Percentiles rank a stretch among this genome's conserved stretches.
Conservation (phyloP, 2,797 vertebrate genomes). For the Balearica regulorum region DNA sequence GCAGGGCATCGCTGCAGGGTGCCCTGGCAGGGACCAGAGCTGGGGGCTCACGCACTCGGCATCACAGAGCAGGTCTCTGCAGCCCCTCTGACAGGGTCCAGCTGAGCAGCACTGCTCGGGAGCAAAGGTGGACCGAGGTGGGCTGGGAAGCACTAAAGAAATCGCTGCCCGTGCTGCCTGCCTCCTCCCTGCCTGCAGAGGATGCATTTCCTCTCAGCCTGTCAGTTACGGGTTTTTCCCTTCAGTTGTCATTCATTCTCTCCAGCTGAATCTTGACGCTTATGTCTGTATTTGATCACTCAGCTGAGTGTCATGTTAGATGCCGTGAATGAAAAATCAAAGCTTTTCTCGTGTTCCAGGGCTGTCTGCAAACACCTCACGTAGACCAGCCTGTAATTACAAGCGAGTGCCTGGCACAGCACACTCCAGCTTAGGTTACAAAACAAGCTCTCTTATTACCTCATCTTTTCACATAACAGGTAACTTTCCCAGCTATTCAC, state of each 20-base stretch:
- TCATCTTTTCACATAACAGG: neutral
- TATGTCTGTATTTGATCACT: neutral
- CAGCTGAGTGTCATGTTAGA: neutral
- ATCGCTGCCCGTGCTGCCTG: accelerated
- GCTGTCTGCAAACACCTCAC: neutral
- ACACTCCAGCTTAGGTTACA: accelerated
- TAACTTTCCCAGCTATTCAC: neutral
- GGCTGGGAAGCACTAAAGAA: neutral
- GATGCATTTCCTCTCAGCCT: neutral
- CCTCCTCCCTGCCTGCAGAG: neutral
- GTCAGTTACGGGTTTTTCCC: neutral
- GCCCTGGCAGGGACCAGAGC: neutral
- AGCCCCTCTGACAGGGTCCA: neutral
- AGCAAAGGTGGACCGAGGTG: neutral
- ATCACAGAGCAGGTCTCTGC: neutral
- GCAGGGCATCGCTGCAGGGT: neutral
- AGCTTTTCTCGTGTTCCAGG: neutral
- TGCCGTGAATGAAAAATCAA: neutral
- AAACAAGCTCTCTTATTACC: neutral
- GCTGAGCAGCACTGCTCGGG: neutral
- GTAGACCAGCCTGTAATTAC: neutral
- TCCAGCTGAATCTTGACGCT: neutral
- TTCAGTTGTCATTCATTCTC: neutral
- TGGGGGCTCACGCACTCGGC: accelerated
- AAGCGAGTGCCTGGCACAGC: neutral